Base-by-base conservation (phyloP, 2,888 invertebrate genomes). In the Nineta flava region DNA sequence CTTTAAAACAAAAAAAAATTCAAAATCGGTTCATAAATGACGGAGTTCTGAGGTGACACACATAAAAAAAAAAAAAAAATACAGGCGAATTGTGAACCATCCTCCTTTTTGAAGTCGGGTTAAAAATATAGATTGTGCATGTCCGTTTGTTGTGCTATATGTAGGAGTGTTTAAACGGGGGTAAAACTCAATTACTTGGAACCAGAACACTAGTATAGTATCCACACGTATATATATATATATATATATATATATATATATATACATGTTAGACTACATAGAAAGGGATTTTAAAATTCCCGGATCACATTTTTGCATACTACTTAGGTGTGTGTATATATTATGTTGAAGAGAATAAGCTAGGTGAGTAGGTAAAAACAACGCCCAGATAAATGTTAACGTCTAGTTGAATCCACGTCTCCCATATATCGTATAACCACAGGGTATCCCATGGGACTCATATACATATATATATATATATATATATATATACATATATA, bases 301-400 rank as follows among this genome's bases (percentile, higher is more conserved):
- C 38, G 38, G 38, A 38, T 38, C 6, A 38, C 38, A 38, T 9
- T 38, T 38, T 38, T 38, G 38, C 38, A 38, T 38, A 38, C 9
- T 38, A 38, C 6, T 6, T 4, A 15, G 38, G 38, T 38, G 38
- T 38, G 15, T 15, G 15, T 38, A 12, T 38, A 32, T 32, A 32
- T 32, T n/a, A 7, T 7, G 26, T 26, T 26, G 26, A 26, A 26
- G 26, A 26, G 26, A 26, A 7, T 26, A 26, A 26, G 26, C 4
- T 5, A 26, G 26, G 26, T 6, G 7, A 26, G 26, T 26, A 26
- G 4, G 26, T 26, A 26, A 31, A 48, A 15, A 40, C 48, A 17
- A 48, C 48, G 48, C 48, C 41, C 41, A 38, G 48, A 48, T 41
- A 48, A 42, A 48, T 41, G 48, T 42, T 40, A 38, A 31, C 48